Percentiles rank a stretch among this genome's conserved stretches.
Conservation (phyloP, 2,113 vertebrate genomes). For the Dasyprocta punctata region DNA sequence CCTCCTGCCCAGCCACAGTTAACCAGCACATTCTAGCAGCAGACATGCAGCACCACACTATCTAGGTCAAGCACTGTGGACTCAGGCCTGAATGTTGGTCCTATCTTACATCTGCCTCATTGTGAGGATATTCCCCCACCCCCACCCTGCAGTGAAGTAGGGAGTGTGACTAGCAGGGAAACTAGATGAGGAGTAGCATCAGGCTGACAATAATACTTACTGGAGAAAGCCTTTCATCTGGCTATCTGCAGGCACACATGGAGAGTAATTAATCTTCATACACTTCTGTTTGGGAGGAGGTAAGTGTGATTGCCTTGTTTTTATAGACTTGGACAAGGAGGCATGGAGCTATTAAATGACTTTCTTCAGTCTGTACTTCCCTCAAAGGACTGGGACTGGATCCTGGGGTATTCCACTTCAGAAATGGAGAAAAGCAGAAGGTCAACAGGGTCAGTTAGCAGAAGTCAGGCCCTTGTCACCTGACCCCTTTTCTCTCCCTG, state of each 20-base stretch:
- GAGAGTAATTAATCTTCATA: background rate
- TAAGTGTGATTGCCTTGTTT: background rate
- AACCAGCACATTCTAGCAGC: background rate
- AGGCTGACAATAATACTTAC: background rate
- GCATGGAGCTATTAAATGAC: background rate
- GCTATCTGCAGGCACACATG: background rate
- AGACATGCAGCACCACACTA: background rate
- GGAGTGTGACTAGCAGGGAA: background rate
- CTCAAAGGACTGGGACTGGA: background rate
- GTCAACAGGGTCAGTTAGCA: background rate
- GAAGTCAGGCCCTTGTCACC: background rate
- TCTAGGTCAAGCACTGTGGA: background rate
- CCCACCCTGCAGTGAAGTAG: too few species aligned
- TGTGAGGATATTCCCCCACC: rapidly evolving
- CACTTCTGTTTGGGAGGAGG: background rate
- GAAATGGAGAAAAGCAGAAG: background rate
- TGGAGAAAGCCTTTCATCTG: background rate
- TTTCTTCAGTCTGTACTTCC: background rate
- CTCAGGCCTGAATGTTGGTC: background rate
- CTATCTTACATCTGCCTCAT: background rate
- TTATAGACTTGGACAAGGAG: background rate
- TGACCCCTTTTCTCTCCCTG: background rate
- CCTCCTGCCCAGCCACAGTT: too few species aligned
- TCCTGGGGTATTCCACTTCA: background rate
- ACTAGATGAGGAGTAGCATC: background rate